Base-by-base conservation (phyloP, 1,140 invertebrate species). In the Drosophila grimshawi region DNA sequence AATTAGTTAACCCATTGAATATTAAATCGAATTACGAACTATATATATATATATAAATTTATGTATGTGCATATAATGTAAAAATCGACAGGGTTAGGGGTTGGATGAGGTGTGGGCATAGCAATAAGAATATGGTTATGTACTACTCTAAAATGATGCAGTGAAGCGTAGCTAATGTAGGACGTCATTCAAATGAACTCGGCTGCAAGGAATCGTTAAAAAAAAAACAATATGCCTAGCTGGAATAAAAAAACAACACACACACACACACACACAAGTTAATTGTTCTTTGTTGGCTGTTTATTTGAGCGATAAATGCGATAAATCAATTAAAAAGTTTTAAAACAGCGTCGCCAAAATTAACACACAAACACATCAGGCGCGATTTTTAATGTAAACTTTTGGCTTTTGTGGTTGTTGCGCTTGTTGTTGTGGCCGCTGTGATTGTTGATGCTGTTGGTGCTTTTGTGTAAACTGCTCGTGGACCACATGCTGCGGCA, bases 281-380 rank as follows among this genome's bases (percentile, higher is more conserved):
- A 48, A 64, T 37, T 70, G 35, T 52, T 10, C 19, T 39, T 39
- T 48, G 60, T 56, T 8, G n/a, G 48, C 41, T 66, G 56, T 60
- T 73, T 52, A 48, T 52, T 60, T 73, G 33, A 67, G 51, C 64
- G 29, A 62, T 56, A 61, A 74, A 68, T 63, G 43, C 32, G 19
- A 69, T 73, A 86, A 80, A 86, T 86, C 83, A 86, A 88, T 88
- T 88, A 88, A 89, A 86, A 88, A 83, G 83, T 88, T 88, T 74
- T 56, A 80, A 80, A 83, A 83, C 59, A 66, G 37, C 48, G 52
- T 39, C 55, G 59, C 55, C 55, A 63, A 88, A 89, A 89, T 90
- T 86, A 90, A 89, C 70, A 65, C 65, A 78, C 85, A 88, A 88
- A 88, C 85, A 90, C 85, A 89, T 89, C 86, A 89, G 85, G 85